These are phyloP conservation scores for Elymnias hypermnestra DNA, from an alignment of 1,140 invertebrate species.

Conservation along the genomic window DNA sequence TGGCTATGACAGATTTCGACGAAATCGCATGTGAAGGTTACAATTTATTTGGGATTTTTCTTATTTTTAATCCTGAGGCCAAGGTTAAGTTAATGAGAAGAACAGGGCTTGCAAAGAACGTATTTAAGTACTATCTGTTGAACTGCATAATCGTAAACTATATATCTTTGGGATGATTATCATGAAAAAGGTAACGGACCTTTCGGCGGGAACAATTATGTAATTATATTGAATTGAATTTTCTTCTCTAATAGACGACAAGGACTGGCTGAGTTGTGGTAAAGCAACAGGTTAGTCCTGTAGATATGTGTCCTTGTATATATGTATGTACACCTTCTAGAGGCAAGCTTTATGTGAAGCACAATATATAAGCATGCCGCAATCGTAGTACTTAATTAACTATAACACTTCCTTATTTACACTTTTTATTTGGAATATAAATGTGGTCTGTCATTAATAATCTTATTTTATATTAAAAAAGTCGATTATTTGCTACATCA, in stretches of 20 bases:
- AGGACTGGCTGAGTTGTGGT: conserved; percentile 73
- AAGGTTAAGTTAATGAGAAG: no score
- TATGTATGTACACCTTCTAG: neutral
- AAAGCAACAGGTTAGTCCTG: conserved; percentile 71
- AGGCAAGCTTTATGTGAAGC: conserved; percentile 18
- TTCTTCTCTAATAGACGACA: conserved; percentile 65
- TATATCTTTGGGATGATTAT: no score
- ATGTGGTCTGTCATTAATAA: neutral
- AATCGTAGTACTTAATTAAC: conserved; percentile 5
- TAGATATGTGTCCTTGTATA: conserved; percentile 12
- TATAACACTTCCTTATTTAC: neutral
- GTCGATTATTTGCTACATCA: no score
- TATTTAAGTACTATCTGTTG: no score
- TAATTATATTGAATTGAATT: conserved; percentile 40
- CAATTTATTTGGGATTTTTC: no score
- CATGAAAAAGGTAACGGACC: no score
- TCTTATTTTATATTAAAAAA: neutral
- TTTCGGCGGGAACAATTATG: no score
- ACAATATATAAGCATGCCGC: conserved; percentile 14
- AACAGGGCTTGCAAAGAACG: no score
- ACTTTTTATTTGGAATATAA: neutral
- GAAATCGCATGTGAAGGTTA: no score
- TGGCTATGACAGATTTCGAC: no score
- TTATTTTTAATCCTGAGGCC: no score
- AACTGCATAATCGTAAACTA: no score